A percentile compares a stretch with the other conserved stretches of the same genome.
These are phyloP conservation scores for Belonocnema kinseyi DNA, from an alignment of 1,140 invertebrate species.

Conservation along the genomic window DNA sequence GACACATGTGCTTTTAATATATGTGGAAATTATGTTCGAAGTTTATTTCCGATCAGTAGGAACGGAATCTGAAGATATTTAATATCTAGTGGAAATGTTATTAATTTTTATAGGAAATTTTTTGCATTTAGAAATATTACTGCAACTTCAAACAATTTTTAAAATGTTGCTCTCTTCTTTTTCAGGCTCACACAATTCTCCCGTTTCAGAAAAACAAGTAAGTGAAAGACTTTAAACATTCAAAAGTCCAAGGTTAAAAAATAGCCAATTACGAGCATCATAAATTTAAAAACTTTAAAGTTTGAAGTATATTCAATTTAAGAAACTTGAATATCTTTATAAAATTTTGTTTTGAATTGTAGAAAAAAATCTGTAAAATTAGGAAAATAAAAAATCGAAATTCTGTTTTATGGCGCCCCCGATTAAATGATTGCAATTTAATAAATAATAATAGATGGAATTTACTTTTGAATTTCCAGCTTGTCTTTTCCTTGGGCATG, in stretches of 20 bases:
- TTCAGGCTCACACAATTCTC: slow-evolving; percentile 54
- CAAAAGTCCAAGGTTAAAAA: not conserved
- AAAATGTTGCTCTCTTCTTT: slow-evolving; percentile 37
- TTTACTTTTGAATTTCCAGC: slow-evolving; percentile 76
- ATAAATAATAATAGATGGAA: too few relatives aligned
- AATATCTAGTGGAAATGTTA: too few relatives aligned
- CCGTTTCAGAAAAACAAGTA: slow-evolving; percentile 63
- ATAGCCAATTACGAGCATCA: slow-evolving; percentile 4
- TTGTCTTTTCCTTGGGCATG: slow-evolving; percentile 87
- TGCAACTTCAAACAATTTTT: too few relatives aligned
- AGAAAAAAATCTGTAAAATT: too few relatives aligned
- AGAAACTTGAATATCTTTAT: slow-evolving; percentile 3
- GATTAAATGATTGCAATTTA: too few relatives aligned
- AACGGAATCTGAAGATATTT: too few relatives aligned
- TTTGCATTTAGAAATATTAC: too few relatives aligned
- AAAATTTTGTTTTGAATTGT: not conserved
- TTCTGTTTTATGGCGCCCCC: too few relatives aligned
- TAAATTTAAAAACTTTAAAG: slow-evolving; percentile 23
- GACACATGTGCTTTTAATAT: not conserved
- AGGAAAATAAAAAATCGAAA: too few relatives aligned
- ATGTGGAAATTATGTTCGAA: not conserved
- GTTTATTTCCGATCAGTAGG: too few relatives aligned
- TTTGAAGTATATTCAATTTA: slow-evolving; percentile 22
- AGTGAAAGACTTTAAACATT: slow-evolving; percentile 7
- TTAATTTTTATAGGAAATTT: too few relatives aligned